These are phyloP conservation scores for Elachura formosa DNA, from an alignment of 2,113 vertebrate species.

Conservation along the genomic window DNA sequence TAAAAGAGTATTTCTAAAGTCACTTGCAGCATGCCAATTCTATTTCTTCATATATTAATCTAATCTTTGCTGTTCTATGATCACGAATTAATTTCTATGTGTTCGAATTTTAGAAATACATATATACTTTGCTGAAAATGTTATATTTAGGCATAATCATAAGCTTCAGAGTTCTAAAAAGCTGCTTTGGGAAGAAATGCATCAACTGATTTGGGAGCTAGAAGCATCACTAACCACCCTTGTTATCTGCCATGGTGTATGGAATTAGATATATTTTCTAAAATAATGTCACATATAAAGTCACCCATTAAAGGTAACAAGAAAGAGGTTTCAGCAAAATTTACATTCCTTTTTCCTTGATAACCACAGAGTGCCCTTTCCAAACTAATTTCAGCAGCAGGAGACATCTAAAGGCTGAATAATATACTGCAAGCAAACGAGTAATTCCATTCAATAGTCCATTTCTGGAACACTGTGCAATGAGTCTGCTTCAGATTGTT, in stretches of 20 bases:
- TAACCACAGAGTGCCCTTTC: neutral
- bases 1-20: neutral
- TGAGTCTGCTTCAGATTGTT: neutral
- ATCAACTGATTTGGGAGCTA: neutral
- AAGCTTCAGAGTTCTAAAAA: neutral
- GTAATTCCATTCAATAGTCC: neutral
- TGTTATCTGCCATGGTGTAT: neutral
- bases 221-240: neutral
- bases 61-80: neutral
- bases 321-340: neutral
- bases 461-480: neutral
- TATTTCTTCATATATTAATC: neutral
- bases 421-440: neutral
- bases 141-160: neutral
- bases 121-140: neutral
- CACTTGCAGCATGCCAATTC: neutral
- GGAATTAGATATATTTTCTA: neutral
- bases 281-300: neutral
- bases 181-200: neutral
- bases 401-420: neutral
- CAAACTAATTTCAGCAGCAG: neutral
- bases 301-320: neutral
- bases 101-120: neutral
- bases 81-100: neutral
- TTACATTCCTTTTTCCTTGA: neutral